A percentile compares a stretch with the other conserved stretches of the same genome.
phyloP scores from a whole-genome alignment of 2,113 vertebrate genomes.

The Malaclemys terrapin region DNA sequence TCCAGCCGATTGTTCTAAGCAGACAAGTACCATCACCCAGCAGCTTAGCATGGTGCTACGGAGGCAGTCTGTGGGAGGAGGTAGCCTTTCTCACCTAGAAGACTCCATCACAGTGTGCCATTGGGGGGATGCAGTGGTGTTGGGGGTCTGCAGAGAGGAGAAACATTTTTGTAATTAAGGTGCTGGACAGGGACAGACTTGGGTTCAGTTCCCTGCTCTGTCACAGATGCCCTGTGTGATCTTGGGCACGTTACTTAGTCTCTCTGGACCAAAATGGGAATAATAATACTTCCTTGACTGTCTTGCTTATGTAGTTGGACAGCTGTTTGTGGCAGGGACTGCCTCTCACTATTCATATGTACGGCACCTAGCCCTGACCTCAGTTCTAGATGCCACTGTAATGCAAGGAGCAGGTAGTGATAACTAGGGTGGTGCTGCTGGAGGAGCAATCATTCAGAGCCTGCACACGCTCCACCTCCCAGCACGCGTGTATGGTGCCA shows the following conservation, averaged over 20 bases:
- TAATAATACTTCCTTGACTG: background rate
- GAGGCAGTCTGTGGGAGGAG: background rate
- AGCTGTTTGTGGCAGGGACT: background rate
- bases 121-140: background rate
- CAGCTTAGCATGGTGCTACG: background rate
- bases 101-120: background rate
- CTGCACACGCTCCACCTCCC: background rate
- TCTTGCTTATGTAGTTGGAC: background rate
- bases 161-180: background rate
- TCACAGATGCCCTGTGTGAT: background rate
- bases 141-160: background rate
- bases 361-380: background rate
- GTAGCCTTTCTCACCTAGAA: background rate
- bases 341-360: background rate
- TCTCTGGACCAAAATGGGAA: background rate
- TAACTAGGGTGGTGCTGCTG: background rate
- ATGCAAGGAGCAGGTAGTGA: background rate
- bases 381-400: background rate
- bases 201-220: background rate
- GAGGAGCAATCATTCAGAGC: background rate
- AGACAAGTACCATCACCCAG: background rate
- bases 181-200: background rate
- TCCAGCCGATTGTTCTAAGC: slow-evolving; percentile 12
- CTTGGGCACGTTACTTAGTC: fast-evolving
- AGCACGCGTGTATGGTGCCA: background rate